These are phyloP conservation scores for Cerastoderma edule DNA, from an alignment of 2,888 invertebrate species.

Conservation along the genomic window DNA sequence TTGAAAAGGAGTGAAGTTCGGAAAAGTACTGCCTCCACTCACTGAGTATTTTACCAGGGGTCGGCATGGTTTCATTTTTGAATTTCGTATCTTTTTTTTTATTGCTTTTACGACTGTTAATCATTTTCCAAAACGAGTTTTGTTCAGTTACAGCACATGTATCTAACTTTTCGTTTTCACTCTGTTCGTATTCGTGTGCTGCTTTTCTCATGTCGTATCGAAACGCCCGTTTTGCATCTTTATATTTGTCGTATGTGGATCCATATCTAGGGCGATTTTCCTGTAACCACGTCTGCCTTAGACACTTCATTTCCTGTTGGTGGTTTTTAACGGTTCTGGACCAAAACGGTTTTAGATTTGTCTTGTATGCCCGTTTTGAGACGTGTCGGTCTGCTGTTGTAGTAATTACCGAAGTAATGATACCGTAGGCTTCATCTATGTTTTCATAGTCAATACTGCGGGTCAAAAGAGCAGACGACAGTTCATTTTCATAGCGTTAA, in stretches of 20 bases:
- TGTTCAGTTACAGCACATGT: not conserved
- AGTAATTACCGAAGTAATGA: not conserved
- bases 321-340: conserved; percentile 3
- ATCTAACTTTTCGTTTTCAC: conserved; percentile 3
- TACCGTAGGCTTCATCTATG: not conserved
- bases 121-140: too few relatives aligned
- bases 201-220: not conserved
- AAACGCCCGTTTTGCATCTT: conserved; percentile 5
- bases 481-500: not conserved
- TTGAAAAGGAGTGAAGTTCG: not conserved
- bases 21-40: conserved; percentile 18
- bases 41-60: not conserved
- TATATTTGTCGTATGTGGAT: not conserved
- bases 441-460: not conserved
- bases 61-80: not conserved
- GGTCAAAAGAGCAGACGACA: not conserved
- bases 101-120: not conserved
- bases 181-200: not conserved
- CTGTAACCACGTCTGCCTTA: not conserved
- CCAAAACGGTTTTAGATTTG: conserved; percentile 4
- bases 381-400: not conserved
- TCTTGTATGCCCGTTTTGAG: not conserved
- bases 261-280: not conserved
- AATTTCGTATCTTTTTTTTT: conserved; percentile 1
- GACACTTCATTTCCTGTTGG: not conserved